A percentile compares a stretch with the other conserved stretches of the same genome.
phyloP scores from a whole-genome alignment of 2,888 invertebrate genomes.

The Caenorhabditis afra region DNA sequence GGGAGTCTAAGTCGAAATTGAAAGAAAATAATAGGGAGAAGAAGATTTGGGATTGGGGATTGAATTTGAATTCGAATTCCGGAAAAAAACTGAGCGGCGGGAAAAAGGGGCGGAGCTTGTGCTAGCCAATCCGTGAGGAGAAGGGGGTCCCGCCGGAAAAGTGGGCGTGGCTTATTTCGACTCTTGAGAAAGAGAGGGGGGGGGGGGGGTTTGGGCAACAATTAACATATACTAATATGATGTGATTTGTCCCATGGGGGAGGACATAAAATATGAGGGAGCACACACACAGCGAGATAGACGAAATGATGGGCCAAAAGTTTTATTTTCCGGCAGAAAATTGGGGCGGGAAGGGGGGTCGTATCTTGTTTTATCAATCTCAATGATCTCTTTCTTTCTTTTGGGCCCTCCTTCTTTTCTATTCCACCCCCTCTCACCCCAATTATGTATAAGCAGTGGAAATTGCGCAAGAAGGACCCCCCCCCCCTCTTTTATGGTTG shows the following conservation, averaged over 20 bases:
- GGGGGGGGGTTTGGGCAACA: slow-evolving; percentile 17
- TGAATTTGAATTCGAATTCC: too few species aligned
- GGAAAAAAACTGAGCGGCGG: not conserved
- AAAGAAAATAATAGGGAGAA: not conserved
- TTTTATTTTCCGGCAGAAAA: slow-evolving; percentile 32
- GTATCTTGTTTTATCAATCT: slow-evolving; percentile 33
- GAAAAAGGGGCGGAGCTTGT: not conserved
- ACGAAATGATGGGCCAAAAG: slow-evolving; percentile 23
- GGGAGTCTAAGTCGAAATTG: not conserved
- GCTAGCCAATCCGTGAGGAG: too few species aligned
- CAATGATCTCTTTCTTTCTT: slow-evolving; percentile 29
- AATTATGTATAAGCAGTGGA: too few species aligned
- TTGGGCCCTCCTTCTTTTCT: not conserved
- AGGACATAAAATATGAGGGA: not conserved
- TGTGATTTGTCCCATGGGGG: slow-evolving; percentile 55
- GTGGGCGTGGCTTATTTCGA: slow-evolving; percentile 25
- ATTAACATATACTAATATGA: slow-evolving; percentile 62
- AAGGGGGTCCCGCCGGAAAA: too few species aligned
- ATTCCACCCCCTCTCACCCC: too few species aligned
- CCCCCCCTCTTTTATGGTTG: too few species aligned
- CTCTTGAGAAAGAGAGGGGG: too few species aligned
- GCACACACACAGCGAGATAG: too few species aligned
- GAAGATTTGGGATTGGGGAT: not conserved
- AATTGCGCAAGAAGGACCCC: too few species aligned
- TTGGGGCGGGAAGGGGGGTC: not conserved